Conservation (phyloP, 2,113 vertebrate species). For the Nesoenas mayeri region DNA sequence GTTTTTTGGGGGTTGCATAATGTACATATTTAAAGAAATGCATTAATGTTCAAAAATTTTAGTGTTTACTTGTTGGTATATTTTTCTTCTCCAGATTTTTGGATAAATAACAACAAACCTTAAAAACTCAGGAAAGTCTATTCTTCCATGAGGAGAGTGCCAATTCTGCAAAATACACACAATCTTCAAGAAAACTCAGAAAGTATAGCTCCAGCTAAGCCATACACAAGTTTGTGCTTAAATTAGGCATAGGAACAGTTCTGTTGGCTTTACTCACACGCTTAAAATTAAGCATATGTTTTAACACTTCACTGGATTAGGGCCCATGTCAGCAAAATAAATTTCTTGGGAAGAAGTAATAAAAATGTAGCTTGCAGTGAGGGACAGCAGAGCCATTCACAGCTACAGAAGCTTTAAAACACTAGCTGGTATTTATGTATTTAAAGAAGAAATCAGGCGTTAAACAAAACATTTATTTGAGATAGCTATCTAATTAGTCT, state of each 20-base stretch:
- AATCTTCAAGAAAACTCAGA: background rate
- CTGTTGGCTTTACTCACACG: background rate
- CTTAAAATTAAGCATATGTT: slow-evolving; percentile 60
- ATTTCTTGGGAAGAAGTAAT: slow-evolving; percentile 62
- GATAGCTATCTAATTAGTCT: slow-evolving; percentile 46
- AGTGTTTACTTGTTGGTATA: background rate
- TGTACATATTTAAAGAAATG: background rate
- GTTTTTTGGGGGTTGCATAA: background rate
- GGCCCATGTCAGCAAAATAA: slow-evolving; percentile 66
- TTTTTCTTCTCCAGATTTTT: background rate
- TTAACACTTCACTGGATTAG: slow-evolving; percentile 59
- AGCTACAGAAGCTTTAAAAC: slow-evolving; percentile 51
- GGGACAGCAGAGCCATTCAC: slow-evolving; percentile 63
- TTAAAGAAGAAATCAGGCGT: slow-evolving; percentile 53
- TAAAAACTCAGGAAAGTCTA: background rate
- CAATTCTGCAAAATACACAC: background rate
- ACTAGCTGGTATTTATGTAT: slow-evolving; percentile 56
- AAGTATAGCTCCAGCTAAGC: background rate
- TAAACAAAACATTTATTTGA: slow-evolving; percentile 58
- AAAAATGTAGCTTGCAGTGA: slow-evolving; percentile 40
- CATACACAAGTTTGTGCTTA: slow-evolving; percentile 17
- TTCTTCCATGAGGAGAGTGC: background rate
- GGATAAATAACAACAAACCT: background rate
- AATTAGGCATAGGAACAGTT: slow-evolving; percentile 24
- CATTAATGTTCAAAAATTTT: background rate